Base-by-base conservation (phyloP, 2,888 invertebrate genomes). In the Pecten maximus region DNA sequence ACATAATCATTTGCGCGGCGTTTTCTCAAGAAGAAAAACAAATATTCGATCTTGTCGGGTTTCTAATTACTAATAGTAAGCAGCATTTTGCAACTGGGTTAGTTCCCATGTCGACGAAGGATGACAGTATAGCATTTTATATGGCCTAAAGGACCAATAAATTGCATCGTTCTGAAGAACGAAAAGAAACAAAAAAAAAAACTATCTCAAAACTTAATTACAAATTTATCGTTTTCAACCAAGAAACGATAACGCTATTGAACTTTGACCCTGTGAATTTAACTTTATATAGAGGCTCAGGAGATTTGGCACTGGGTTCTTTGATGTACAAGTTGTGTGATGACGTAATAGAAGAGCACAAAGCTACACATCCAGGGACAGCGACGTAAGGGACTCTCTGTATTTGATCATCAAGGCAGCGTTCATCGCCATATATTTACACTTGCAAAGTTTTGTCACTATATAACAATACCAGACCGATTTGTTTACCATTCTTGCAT, bases 271-370 rank as follows among this genome's bases (percentile, higher is more conserved):
- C 15, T 12, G 10, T 35, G 74, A 28, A 74, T 74, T 74, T 74
- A 74, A 74, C 28, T 74, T 74, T 28, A 35, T 74, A 35, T 74
- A 74, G 35, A 28, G 10, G 10, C 74, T 74, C 74, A 4, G 4
- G 74, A 74, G 74, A 74, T 28, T 35, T 23, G 28, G 35, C 28
- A 35, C 35, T 15, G 28, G 0, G 23, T 74, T 28, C 74, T 74
- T 74, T 74, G 74, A 74, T 74, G 74, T 74, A 74, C 28, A 74
- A n/a, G 74, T 74, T 74, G 12, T 74, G 10, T 74, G 35, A 74
- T 74, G 74, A 10, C 12, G 35, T 10, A 35, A 74, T 44, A 54
- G n/a, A 74, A 35, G 74, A 74, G 28, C n/a, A n/a, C n/a, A n/a
- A n/a, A n/a, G n/a, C n/a, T n/a, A n/a, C n/a, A n/a, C n/a, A n/a